Percentiles rank a stretch among this genome's conserved stretches.
Conservation (phyloP, 2,888 invertebrate species). For the Uloborus plumipes region DNA sequence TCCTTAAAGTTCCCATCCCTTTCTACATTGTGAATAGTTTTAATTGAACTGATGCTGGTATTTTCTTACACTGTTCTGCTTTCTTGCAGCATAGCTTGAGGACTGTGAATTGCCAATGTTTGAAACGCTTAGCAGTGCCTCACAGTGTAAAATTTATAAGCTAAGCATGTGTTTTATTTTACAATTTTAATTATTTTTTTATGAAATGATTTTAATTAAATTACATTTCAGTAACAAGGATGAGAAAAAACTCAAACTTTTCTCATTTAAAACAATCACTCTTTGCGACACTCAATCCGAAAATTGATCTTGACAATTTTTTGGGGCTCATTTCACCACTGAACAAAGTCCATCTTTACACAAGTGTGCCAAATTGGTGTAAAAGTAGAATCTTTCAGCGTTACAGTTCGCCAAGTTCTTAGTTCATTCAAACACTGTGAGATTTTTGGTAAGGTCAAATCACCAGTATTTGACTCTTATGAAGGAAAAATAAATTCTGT, state of each 20-base stretch:
- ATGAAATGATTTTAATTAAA: slow-evolving; percentile 34
- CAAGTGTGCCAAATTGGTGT: too few relatives aligned
- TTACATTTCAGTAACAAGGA: slow-evolving; percentile 48
- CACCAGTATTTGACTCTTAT: too few relatives aligned
- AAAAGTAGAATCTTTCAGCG: too few relatives aligned
- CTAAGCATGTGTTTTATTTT: slow-evolving; percentile 30
- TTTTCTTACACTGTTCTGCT: slow-evolving; percentile 59
- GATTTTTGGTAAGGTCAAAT: too few relatives aligned
- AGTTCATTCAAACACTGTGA: too few relatives aligned
- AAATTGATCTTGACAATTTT: neutral
- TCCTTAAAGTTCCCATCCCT: slow-evolving; percentile 52
- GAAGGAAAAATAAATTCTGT: too few relatives aligned
- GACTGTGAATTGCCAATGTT: slow-evolving; percentile 46
- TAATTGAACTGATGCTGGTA: slow-evolving; percentile 44
- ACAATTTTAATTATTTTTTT: slow-evolving; percentile 29
- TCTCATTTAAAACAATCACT: neutral
- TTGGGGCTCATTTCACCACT: too few relatives aligned
- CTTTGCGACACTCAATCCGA: neutral
- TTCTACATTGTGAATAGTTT: slow-evolving; percentile 35
- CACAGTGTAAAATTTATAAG: slow-evolving; percentile 26
- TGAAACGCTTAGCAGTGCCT: slow-evolving; percentile 58
- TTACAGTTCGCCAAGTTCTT: too few relatives aligned
- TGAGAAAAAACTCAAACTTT: neutral
- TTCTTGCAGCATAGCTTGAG: slow-evolving; percentile 27
- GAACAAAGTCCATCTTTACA: too few relatives aligned